Evolutionary conservation across 2,797 vertebrate species (phyloP).

Genomic region (Rallus crepitans): DNA sequence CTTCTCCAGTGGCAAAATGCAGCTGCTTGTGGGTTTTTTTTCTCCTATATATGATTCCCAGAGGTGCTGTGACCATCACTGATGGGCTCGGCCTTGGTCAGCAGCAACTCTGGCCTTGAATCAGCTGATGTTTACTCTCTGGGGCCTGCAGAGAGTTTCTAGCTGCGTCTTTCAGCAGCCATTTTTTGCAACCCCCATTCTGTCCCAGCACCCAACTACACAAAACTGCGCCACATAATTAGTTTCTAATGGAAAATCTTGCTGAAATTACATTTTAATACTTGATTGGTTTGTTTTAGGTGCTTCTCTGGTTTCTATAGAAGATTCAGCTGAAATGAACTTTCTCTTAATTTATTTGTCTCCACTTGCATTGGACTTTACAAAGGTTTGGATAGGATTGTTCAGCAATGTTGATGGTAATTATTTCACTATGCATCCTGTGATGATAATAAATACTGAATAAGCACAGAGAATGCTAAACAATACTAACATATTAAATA

Average conservation of each 20-base stretch:
- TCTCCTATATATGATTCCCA: too few species aligned
- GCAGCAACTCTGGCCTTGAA: too few species aligned
- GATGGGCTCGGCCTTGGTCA: too few species aligned
- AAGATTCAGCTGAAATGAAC: constrained; percentile 82
- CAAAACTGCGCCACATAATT: neutral
- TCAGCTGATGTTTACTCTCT: too few species aligned
- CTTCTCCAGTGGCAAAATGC: too few species aligned
- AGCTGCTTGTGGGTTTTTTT: too few species aligned
- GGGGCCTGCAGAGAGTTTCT: too few species aligned
- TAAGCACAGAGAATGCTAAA: neutral
- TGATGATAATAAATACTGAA: neutral
- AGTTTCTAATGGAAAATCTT: neutral
- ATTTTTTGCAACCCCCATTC: too few species aligned
- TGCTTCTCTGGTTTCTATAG: constrained; percentile 85
- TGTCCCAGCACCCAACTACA: too few species aligned
- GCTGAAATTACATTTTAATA: neutral
- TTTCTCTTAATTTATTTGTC: constrained; percentile 87
- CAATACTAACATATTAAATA: neutral
- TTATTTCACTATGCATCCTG: neutral
- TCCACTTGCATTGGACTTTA: constrained; percentile 77
- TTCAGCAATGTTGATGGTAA: constrained; percentile 88
- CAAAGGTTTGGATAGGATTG: constrained; percentile 91
- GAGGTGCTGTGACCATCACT: too few species aligned
- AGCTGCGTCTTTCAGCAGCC: too few species aligned
- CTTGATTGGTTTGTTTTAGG: constrained; percentile 76